Evolutionary conservation across 2,888 invertebrate species (phyloP).

Genomic region (Ischnura elegans): DNA sequence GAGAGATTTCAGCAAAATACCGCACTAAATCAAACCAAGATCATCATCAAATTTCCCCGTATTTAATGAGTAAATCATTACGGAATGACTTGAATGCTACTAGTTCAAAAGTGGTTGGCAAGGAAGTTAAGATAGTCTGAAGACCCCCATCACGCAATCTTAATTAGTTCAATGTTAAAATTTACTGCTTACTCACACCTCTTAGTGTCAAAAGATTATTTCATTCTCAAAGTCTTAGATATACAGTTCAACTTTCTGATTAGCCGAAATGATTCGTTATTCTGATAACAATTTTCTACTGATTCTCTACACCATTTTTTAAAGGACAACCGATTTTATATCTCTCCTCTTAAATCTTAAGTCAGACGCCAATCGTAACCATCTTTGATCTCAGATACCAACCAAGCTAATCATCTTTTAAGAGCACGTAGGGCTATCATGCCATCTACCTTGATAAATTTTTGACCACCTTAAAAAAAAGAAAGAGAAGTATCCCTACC

Average conservation of each 20-base stretch:
- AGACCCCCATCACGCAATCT: too few species aligned
- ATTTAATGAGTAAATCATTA: too few species aligned
- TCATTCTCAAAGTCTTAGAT: background rate
- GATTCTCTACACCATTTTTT: background rate
- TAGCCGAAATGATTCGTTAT: background rate
- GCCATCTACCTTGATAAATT: background rate
- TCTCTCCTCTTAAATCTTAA: background rate
- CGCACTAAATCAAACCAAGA: too few species aligned
- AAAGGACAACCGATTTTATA: background rate
- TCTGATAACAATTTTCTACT: background rate
- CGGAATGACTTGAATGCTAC: too few species aligned
- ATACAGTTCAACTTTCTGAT: background rate
- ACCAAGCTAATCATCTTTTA: background rate
- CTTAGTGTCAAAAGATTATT: background rate
- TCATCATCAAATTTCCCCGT: too few species aligned
- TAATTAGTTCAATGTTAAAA: too few species aligned
- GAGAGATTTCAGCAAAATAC: too few species aligned
- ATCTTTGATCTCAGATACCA: background rate
- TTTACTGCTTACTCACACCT: too few species aligned
- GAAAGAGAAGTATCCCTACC: background rate
- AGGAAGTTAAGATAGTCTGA: too few species aligned
- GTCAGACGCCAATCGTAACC: background rate
- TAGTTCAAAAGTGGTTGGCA: too few species aligned
- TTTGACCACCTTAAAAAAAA: background rate
- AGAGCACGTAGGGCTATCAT: background rate